Conservation (phyloP, 2,888 invertebrate species). For the Trachelus stipa region DNA sequence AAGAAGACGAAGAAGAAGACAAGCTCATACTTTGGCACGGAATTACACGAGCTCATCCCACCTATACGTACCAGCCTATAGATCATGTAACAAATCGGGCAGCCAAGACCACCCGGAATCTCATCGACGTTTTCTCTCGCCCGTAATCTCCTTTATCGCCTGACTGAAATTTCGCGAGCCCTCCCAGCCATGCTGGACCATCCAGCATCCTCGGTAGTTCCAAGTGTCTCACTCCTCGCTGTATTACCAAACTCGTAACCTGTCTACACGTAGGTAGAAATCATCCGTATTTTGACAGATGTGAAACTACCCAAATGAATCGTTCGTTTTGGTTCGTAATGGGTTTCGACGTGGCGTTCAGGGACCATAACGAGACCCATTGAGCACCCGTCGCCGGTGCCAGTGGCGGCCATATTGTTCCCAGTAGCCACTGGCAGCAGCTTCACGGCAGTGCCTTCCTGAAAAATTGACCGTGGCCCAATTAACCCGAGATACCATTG, state of each 20-base stretch:
- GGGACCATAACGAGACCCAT: background rate
- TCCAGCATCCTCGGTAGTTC: background rate
- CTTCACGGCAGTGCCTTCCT: background rate
- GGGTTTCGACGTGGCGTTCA: slow-evolving; percentile 38
- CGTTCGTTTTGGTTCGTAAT: slow-evolving; percentile 40
- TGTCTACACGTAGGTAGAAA: slow-evolving; percentile 29
- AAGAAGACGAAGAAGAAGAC: background rate
- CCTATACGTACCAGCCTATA: background rate
- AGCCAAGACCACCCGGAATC: background rate
- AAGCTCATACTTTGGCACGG: background rate
- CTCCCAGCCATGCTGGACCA: background rate
- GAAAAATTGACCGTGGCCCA: background rate
- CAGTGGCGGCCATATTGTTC: background rate
- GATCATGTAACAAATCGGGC: background rate
- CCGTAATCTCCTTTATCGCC: background rate
- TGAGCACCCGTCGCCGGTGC: background rate
- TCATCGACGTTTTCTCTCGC: background rate
- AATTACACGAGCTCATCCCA: background rate
- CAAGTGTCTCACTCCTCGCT: background rate
- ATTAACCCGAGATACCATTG: background rate
- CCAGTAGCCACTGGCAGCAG: background rate
- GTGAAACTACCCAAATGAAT: slow-evolving; percentile 34
- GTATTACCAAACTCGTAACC: slow-evolving; percentile 23
- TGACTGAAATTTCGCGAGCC: background rate
- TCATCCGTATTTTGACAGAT: slow-evolving; percentile 53